phyloP scores from a whole-genome alignment of 2,888 invertebrate species.

The Chloroclystis v-ata region DNA sequence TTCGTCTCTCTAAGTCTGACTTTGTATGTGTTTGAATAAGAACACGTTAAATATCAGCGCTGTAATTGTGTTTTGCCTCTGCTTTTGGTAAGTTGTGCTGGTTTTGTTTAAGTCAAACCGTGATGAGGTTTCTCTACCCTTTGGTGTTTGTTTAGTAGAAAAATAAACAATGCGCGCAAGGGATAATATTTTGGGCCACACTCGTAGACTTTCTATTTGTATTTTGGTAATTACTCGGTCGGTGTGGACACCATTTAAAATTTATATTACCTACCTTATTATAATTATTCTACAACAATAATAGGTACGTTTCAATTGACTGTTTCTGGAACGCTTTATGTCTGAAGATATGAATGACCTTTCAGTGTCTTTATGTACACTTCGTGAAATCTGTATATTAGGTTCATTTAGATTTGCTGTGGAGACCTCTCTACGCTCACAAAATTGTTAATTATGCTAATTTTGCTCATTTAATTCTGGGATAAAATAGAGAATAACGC shows the following conservation, averaged over 20 bases:
- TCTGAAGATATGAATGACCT: no score
- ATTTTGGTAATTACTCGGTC: no score
- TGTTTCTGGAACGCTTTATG: no score
- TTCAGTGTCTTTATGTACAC: no score
- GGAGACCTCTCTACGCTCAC: neutral
- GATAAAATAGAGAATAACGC: slow-evolving; percentile 5
- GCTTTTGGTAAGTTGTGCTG: neutral
- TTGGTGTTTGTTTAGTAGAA: neutral
- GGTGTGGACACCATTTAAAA: no score
- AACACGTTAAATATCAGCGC: slow-evolving; percentile 10
- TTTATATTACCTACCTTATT: no score
- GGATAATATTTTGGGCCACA: no score
- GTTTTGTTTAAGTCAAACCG: neutral
- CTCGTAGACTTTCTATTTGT: no score
- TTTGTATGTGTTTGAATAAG: slow-evolving; percentile 11
- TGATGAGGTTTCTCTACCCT: neutral
- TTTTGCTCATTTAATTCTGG: slow-evolving; percentile 11
- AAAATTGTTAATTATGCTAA: slow-evolving; percentile 14
- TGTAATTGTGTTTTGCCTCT: neutral
- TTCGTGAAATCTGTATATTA: no score
- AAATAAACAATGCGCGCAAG: neutral
- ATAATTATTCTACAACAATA: no score
- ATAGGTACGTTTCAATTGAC: no score
- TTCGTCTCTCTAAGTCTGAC: slow-evolving; percentile 2
- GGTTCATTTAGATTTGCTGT: slow-evolving; percentile 1